phyloP scores from a whole-genome alignment of 1,140 invertebrate genomes.

The Drosophila nasuta region DNA sequence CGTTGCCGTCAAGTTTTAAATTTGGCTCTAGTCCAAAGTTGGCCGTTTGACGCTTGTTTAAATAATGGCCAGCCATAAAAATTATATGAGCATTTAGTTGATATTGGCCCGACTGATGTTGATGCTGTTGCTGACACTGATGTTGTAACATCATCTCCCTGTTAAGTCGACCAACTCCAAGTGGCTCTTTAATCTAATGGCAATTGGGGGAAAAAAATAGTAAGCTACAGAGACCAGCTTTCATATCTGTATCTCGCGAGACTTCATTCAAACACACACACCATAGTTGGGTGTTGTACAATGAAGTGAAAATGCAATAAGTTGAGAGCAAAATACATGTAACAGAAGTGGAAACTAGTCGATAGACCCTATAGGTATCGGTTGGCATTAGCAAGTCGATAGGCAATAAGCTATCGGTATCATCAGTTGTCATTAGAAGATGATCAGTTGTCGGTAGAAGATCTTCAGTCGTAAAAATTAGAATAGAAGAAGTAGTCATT shows the following conservation, averaged over 20 bases:
- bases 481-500: too few species aligned
- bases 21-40: conserved; percentile 66
- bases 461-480: too few species aligned
- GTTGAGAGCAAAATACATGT: not conserved
- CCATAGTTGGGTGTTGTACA: not conserved
- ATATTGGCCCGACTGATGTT: conserved; percentile 45
- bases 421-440: too few species aligned
- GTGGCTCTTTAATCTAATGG: conserved; percentile 31
- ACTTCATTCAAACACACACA: conserved; percentile 1
- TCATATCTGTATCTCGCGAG: not conserved
- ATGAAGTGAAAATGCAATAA: not conserved
- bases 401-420: too few species aligned
- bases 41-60: conserved; percentile 71
- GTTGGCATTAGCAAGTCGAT: too few species aligned
- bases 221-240: not conserved
- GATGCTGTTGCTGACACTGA: conserved; percentile 23
- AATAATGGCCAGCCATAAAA: conserved; percentile 79
- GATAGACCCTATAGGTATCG: too few species aligned
- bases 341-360: too few species aligned
- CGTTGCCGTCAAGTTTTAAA: conserved; percentile 79
- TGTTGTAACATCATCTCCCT: conserved; percentile 15
- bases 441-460: too few species aligned
- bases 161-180: conserved; percentile 9
- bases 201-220: conserved; percentile 8
- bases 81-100: conserved; percentile 81